Conservation (phyloP, 2,888 invertebrate genomes). For the Xestia ashworthii region DNA sequence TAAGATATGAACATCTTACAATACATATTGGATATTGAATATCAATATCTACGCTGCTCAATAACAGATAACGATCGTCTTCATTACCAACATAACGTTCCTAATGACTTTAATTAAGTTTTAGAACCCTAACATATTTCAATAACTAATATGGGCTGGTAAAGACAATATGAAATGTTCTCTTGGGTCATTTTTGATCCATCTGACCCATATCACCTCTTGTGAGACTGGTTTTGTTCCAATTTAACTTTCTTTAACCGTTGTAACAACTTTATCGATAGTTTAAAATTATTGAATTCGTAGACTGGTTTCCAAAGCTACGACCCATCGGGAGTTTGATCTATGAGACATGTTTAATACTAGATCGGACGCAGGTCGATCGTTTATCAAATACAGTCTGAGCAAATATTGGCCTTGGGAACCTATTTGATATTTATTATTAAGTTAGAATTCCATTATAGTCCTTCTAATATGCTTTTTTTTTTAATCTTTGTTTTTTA, state of each 20-base stretch:
- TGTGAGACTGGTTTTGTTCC: conserved; percentile 31
- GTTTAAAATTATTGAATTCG: conserved; percentile 38
- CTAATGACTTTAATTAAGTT: conserved; percentile 21
- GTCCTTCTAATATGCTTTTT: neutral
- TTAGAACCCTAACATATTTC: conserved; percentile 17
- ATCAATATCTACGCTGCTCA: neutral
- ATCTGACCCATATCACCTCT: conserved; percentile 8
- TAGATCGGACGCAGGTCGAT: neutral
- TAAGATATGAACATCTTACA: neutral
- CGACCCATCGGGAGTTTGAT: neutral
- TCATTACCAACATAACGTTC: conserved; percentile 4
- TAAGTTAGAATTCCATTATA: neutral
- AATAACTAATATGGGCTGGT: conserved; percentile 23
- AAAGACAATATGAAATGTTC: conserved; percentile 4
- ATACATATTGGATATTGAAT: neutral
- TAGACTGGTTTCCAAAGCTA: conserved; percentile 11
- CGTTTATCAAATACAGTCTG: neutral
- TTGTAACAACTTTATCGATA: conserved; percentile 46
- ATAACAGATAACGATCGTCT: conserved; percentile 1
- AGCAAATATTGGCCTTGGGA: too few species aligned
- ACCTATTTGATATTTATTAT: neutral
- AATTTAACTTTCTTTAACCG: conserved; percentile 51
- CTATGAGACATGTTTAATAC: neutral
- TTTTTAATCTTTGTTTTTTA: too few species aligned
- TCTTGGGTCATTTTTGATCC: conserved; percentile 11